Evolutionary conservation across 2,113 vertebrate species (phyloP).

Genomic region (Genyomyrus donnyi): DNA sequence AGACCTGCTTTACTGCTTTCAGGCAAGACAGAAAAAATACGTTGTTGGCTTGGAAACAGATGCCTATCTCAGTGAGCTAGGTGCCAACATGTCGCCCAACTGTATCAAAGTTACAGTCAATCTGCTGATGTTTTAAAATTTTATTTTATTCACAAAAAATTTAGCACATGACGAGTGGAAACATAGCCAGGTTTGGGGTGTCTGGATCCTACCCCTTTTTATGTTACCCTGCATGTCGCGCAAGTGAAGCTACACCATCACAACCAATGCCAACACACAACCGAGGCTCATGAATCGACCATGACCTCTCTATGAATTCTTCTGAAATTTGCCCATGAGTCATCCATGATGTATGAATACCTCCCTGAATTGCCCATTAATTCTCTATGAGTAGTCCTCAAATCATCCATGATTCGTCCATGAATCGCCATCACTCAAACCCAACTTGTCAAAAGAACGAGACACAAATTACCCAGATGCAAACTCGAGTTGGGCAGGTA

Average conservation of each 20-base stretch:
- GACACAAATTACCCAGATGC: not conserved
- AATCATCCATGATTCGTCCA: not conserved
- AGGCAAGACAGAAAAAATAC: not conserved
- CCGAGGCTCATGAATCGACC: not conserved
- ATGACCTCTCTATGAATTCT: not conserved
- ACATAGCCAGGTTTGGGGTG: not conserved
- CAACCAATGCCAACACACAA: not conserved
- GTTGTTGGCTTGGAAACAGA: not conserved
- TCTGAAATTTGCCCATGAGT: not conserved
- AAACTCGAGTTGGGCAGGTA: not conserved
- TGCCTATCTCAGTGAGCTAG: not conserved
- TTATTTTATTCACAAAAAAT: not conserved
- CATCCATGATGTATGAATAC: not conserved
- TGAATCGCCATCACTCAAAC: not conserved
- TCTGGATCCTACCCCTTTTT: not conserved
- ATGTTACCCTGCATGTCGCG: not conserved
- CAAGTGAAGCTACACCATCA: not conserved
- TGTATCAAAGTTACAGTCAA: not conserved
- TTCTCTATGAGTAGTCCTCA: not conserved
- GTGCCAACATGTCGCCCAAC: not conserved
- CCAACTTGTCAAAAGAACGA: not conserved
- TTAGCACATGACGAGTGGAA: not conserved
- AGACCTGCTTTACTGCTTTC: not conserved
- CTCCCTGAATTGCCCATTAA: not conserved
- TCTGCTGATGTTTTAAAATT: not conserved